Percentiles rank a stretch among this genome's conserved stretches.
Evolutionary conservation across 2,888 invertebrate species (phyloP).

Genomic region (Drosophila mettleri): DNA sequence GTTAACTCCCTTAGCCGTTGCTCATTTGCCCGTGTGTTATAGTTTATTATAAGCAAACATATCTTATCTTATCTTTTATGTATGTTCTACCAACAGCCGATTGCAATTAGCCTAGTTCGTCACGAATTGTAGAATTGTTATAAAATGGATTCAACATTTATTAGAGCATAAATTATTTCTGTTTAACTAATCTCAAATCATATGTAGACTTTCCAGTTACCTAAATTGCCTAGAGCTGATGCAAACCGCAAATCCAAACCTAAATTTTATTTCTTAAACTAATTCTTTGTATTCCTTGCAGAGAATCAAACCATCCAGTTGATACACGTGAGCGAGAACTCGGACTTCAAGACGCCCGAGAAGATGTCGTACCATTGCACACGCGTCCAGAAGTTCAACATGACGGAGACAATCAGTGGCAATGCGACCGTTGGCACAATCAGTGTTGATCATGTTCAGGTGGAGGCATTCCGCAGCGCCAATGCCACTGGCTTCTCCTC

Average conservation of each 20-base stretch:
- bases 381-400: slow-evolving; percentile 87
- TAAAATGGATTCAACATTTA: no score
- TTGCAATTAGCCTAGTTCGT: background rate
- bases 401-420: slow-evolving; percentile 83
- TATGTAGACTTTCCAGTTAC: no score
- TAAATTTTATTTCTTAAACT: background rate
- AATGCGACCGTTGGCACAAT: slow-evolving; percentile 85
- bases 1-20: no score
- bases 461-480: slow-evolving; percentile 89
- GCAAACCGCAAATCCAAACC: background rate
- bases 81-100: background rate
- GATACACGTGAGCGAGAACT: slow-evolving; percentile 84
- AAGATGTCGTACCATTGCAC: slow-evolving; percentile 91
- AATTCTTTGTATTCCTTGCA: slow-evolving; percentile 35
- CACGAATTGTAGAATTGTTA: no score
- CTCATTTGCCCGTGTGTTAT: no score
- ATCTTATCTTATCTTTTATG: background rate
- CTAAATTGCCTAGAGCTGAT: background rate
- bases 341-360: slow-evolving; percentile 87
- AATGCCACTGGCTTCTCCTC: slow-evolving; percentile 87
- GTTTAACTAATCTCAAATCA: no score
- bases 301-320: slow-evolving; percentile 85
- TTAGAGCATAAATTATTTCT: no score
- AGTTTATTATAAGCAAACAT: slow-evolving; percentile 1
- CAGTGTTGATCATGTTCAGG: slow-evolving; percentile 88